Conservation (phyloP, 2,113 vertebrate genomes). For the Gavialis gangeticus region DNA sequence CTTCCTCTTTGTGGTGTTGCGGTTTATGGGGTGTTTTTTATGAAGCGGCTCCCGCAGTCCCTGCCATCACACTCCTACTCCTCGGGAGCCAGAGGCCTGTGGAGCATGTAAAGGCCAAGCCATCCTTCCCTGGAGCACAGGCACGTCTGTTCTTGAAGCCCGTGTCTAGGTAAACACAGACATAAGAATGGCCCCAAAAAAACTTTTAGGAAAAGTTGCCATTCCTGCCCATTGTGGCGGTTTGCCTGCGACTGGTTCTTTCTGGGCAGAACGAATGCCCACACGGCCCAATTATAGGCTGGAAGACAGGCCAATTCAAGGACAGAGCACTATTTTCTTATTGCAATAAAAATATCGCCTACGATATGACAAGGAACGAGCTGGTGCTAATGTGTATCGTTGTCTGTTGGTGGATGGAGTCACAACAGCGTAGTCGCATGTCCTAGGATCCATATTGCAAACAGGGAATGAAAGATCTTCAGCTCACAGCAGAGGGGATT, state of each 20-base stretch:
- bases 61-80: neutral
- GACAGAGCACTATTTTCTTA: neutral
- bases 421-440: neutral
- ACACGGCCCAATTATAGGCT: neutral
- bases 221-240: neutral
- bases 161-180: neutral
- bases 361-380: neutral
- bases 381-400: neutral
- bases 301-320: too few species aligned
- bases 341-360: neutral
- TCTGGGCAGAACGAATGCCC: neutral
- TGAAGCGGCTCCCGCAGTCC: neutral
- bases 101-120: neutral
- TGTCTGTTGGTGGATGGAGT: neutral
- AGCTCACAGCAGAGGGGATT: neutral
- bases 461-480: neutral
- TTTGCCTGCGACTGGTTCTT: neutral
- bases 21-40: neutral
- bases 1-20: neutral
- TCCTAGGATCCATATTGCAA: neutral
- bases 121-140: neutral
- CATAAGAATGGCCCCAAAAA: neutral
- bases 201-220: neutral
- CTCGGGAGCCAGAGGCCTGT: neutral
- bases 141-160: neutral